A percentile compares a stretch with the other conserved stretches of the same genome.
Evolutionary conservation across 2,113 vertebrate genomes (phyloP).

Genomic region (Aegotheles bennettii): DNA sequence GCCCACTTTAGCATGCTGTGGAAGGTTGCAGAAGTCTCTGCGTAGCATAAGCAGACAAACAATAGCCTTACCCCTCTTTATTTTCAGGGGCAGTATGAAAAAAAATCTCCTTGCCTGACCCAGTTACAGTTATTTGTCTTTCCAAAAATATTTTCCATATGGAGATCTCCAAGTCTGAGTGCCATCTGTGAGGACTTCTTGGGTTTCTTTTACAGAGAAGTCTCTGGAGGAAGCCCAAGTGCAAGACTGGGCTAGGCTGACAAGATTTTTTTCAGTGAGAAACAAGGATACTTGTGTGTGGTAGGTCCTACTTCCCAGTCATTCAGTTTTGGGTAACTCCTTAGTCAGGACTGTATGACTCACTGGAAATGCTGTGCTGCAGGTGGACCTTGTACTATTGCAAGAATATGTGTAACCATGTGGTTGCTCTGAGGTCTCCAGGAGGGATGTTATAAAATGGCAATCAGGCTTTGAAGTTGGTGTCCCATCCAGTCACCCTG

Average conservation of each 20-base stretch:
- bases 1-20: neutral
- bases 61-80: slow-evolving; percentile 19
- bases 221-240: slow-evolving; percentile 40
- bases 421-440: neutral
- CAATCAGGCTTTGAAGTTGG: neutral
- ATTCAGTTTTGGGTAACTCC: neutral
- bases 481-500: neutral
- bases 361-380: neutral
- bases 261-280: neutral
- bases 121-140: slow-evolving; percentile 54
- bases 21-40: neutral
- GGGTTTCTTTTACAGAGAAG: slow-evolving; percentile 41
- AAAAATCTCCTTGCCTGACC: slow-evolving; percentile 28
- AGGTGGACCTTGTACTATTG: neutral
- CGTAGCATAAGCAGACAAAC: slow-evolving; percentile 4
- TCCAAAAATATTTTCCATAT: slow-evolving; percentile 63
- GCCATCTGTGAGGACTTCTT: slow-evolving; percentile 61
- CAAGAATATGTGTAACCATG: neutral
- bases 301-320: neutral
- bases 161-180: slow-evolving; percentile 44
- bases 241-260: slow-evolving; percentile 1
- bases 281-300: neutral
- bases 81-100: slow-evolving; percentile 48
- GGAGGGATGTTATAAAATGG: neutral
- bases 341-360: neutral